Conservation (phyloP, 2,888 invertebrate species). For the Leptinotarsa haldemani region DNA sequence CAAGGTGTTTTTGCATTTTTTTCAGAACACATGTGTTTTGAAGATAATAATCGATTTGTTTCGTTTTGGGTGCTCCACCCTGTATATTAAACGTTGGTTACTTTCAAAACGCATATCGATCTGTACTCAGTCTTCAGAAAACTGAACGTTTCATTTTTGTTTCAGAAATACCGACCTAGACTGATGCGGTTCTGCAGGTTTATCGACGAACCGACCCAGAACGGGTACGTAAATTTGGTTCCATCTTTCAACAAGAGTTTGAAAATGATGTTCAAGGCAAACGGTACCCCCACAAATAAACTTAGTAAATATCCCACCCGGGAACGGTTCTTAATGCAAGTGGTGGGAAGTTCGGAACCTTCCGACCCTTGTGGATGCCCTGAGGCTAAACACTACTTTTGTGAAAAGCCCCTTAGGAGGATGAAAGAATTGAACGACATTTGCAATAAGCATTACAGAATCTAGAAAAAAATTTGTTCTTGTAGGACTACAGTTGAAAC, state of each 20-base stretch:
- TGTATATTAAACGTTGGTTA: neutral
- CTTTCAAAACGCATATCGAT: neutral
- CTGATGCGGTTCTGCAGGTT: constrained; percentile 38
- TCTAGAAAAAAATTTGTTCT: constrained; percentile 9
- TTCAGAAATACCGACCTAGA: constrained; percentile 38
- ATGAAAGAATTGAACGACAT: constrained; percentile 35
- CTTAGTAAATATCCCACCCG: constrained; percentile 22
- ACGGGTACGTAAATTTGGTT: constrained; percentile 34
- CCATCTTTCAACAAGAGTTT: constrained; percentile 33
- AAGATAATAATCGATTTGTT: too few relatives aligned
- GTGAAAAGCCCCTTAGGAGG: constrained; percentile 22
- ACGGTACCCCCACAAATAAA: constrained; percentile 34
- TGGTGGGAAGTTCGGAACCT: constrained; percentile 12
- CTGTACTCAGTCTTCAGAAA: neutral
- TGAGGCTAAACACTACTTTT: constrained; percentile 32
- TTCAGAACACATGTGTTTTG: too few relatives aligned
- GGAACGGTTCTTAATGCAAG: constrained; percentile 29
- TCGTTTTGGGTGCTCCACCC: too few relatives aligned
- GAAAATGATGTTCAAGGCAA: constrained; percentile 43
- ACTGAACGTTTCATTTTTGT: constrained; percentile 24
- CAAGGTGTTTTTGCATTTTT: too few relatives aligned
- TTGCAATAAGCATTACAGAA: constrained; percentile 31
- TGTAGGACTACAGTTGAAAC: constrained; percentile 14
- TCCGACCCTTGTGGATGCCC: constrained; percentile 36
- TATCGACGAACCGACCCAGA: constrained; percentile 31